These are phyloP conservation scores for Melitaea athalia DNA, from an alignment of 2,888 invertebrate species.

Conservation along the genomic window DNA sequence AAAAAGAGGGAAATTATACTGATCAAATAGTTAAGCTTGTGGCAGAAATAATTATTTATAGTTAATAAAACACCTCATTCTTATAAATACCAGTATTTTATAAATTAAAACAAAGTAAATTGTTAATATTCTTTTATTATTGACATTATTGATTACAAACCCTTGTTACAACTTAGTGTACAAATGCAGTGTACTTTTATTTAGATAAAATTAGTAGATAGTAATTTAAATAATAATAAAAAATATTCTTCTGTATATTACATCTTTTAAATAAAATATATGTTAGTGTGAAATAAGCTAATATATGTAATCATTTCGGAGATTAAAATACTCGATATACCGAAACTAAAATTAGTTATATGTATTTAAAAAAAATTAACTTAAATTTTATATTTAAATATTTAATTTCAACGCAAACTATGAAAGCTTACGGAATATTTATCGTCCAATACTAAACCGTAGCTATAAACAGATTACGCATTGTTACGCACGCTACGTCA, in stretches of 20 bases:
- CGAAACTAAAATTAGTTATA: too few relatives aligned
- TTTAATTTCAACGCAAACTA: too few relatives aligned
- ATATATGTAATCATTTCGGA: neutral
- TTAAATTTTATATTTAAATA: too few relatives aligned
- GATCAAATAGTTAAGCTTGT: neutral
- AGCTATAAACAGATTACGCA: too few relatives aligned
- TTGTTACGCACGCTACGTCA: too few relatives aligned
- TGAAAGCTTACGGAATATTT: too few relatives aligned
- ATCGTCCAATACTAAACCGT: too few relatives aligned
- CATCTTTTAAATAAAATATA: too few relatives aligned
- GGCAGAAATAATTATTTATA: neutral
- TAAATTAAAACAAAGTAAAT: slow-evolving; percentile 35
- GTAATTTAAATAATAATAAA: neutral
- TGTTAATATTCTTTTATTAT: slow-evolving; percentile 27
- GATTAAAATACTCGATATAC: too few relatives aligned
- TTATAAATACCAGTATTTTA: slow-evolving; percentile 35
- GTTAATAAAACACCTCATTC: slow-evolving; percentile 22
- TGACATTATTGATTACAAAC: slow-evolving; percentile 11
- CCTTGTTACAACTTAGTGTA: slow-evolving; percentile 5
- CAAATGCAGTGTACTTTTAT: neutral
- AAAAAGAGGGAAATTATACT: neutral
- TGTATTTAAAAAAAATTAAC: too few relatives aligned
- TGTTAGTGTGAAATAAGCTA: too few relatives aligned
- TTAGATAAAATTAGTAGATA: neutral
- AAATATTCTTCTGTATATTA: too few relatives aligned